Evolutionary conservation across 2,888 invertebrate species (phyloP), one percentile per base, ranked within the genome.

Genomic region (Caenorhabditis becei): DNA sequence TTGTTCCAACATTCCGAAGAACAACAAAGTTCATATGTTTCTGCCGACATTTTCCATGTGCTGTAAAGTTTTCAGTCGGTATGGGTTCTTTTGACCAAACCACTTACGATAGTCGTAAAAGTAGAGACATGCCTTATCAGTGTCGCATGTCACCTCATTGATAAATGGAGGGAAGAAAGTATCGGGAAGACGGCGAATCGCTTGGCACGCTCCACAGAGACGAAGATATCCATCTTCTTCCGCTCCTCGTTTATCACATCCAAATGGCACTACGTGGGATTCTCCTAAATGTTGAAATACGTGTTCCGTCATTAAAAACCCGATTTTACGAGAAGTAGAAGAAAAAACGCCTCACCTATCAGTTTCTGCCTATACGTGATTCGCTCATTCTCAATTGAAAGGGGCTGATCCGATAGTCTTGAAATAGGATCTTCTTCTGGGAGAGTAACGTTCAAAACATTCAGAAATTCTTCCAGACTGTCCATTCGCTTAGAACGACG

Each of bases 1-100:
- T 82, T 1, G 90, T 89, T 14, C 91, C 91, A 28, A 91, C 83
- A 79, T 91, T 91, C 24, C 88, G 77, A 26, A 91, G 83, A 37
- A 91, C 91, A 5, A 91, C 90, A 75, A 91, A 91, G 70, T 90
- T 91, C 90, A 91, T 91, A 70, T 91, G 89, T 71, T 91, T 91
- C 77, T 91, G 91, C 51, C 89, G 89, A 77, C 91, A 91, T 69
- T 91, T 91, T 24, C 91, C 91, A 77, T 91, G 91, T 4, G 91
- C 91, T 91, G 72, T 67, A 91, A 86, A 67, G 2, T 11, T 11
- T 63, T 56, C 63, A 63, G 70, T 51, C 41, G 77, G 16, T 44
- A 37, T 20, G 7, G 51, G 20, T 23, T 18, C 14, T 23, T 59
- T 41, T 1, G n/a, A n/a, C 3, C 8, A 28, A 53, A 44, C 1